Base-by-base conservation (phyloP, 2,888 invertebrate genomes). In the Baronia brevicornis region DNA sequence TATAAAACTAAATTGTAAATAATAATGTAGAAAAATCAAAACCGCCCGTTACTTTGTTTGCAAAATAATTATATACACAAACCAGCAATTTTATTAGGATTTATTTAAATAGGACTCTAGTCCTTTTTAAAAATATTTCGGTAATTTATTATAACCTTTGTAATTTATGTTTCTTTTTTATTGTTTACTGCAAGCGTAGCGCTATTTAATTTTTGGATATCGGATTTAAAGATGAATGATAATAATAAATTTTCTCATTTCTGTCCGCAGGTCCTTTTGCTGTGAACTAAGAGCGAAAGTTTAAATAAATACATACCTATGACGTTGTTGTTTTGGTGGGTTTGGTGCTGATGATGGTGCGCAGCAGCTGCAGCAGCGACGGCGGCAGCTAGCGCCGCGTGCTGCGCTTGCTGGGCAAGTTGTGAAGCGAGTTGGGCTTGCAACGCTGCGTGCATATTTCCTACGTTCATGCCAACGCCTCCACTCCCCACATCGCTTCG, bases 391-490 rank as follows among this genome's bases (percentile, higher is more conserved):
- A 87, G 84, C 48, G 87, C 80, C 13, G 75, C 59, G 28, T 72
- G 70, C 5, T 87, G 87, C 52, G 87, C 86, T 60, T 88, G 88
- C 55, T 88, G 87, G 54, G 87, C 80, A 48, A 87, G 74, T 58
- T 88, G 88, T 55, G 87, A 74, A 44, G 86, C 85, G 37, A 87
- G 85, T 70, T 88, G 88, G 51, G 88, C 88, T 57, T 88, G 88
- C 39, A 87, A 72, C 42, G 87, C 74, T 11, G 79, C 80, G 53
- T 82, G 79, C 71, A 77, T 69, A 47, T 62, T 64, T 37, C 56
- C 62, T 27, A 69, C 48, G 37, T 38, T 43, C 24, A 39, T 42
- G 38, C 44, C 51, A 29, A 55, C 52, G 41, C 58, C 65, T 38
- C 49, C 56, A 56, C 67, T 53, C 43, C 48, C 51, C 39, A 25